phyloP scores from a whole-genome alignment of 2,888 invertebrate genomes.

The Pollenia angustigena region DNA sequence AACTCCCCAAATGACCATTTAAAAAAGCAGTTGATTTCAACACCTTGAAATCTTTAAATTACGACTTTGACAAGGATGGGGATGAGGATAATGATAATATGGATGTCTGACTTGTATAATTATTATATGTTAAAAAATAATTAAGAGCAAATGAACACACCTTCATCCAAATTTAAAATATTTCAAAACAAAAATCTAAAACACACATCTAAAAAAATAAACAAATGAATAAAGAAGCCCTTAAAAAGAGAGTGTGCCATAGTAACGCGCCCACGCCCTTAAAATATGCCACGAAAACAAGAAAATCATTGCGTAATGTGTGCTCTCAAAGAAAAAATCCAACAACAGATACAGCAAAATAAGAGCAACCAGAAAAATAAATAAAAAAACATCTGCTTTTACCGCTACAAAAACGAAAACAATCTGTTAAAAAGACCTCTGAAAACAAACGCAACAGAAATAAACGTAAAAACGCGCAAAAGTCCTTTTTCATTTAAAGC shows the following conservation, averaged over 20 bases:
- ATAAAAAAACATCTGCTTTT: slow-evolving; percentile 75
- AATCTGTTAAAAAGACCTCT: slow-evolving; percentile 67
- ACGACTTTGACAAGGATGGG: slow-evolving; percentile 33
- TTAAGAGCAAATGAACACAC: slow-evolving; percentile 76
- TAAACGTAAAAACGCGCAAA: slow-evolving; percentile 36
- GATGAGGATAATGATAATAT: slow-evolving; percentile 49
- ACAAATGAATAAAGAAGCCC: slow-evolving; percentile 50
- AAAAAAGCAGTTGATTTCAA: slow-evolving; percentile 61
- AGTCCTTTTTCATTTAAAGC: slow-evolving; percentile 64
- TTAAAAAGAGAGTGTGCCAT: slow-evolving; percentile 60
- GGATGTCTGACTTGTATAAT: slow-evolving; percentile 60
- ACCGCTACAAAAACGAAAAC: slow-evolving; percentile 58
- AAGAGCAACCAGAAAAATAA: slow-evolving; percentile 56
- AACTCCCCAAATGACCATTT: slow-evolving; percentile 37
- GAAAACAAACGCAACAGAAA: slow-evolving; percentile 44
- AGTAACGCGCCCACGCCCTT: slow-evolving; percentile 74
- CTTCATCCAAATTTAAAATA: slow-evolving; percentile 33
- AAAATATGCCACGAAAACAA: slow-evolving; percentile 49
- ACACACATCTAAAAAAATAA: slow-evolving; percentile 29
- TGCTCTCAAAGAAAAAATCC: slow-evolving; percentile 55
- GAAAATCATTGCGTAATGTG: slow-evolving; percentile 79
- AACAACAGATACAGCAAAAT: slow-evolving; percentile 46
- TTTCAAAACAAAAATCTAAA: slow-evolving; percentile 34
- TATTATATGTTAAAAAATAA: slow-evolving; percentile 74
- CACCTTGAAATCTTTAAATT: slow-evolving; percentile 62